These are phyloP conservation scores for Drosophila rufa DNA, from an alignment of 1,140 invertebrate species.

Conservation along the genomic window DNA sequence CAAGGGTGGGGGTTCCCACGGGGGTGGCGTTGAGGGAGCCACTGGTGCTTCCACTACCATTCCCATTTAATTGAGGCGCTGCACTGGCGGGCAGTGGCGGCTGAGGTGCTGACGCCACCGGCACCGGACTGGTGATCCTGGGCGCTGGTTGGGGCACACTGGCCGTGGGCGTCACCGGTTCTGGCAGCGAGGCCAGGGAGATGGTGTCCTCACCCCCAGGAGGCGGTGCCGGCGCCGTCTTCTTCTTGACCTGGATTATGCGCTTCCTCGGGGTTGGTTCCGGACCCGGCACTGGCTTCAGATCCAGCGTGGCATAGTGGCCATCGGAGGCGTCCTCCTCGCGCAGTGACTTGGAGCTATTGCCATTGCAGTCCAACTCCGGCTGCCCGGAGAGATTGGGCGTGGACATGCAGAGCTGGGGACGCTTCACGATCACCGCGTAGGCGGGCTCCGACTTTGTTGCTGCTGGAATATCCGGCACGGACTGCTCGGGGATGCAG, in stretches of 20 bases:
- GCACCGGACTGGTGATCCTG: constrained; percentile 59
- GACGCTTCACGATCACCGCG: constrained; percentile 67
- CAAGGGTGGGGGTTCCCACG: background rate
- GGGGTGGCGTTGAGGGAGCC: constrained; percentile 16
- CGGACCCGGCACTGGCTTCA: constrained; percentile 50
- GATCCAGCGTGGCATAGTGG: constrained; percentile 67
- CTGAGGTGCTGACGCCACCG: background rate
- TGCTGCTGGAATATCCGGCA: constrained; percentile 46
- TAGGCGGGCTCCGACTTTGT: constrained; percentile 50
- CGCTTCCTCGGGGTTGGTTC: constrained; percentile 77
- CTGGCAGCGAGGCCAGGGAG: constrained; percentile 57
- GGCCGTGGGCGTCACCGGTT: constrained; percentile 21
- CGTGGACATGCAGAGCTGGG: constrained; percentile 79
- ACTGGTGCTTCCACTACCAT: constrained; percentile 7
- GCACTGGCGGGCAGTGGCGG: constrained; percentile 35
- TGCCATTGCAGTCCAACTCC: constrained; percentile 58
- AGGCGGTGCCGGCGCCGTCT: constrained; percentile 74
- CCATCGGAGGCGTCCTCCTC: constrained; percentile 45
- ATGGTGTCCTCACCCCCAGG: constrained; percentile 60
- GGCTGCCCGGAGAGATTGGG: constrained; percentile 66
- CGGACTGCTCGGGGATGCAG: constrained; percentile 72
- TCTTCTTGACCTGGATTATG: constrained; percentile 74
- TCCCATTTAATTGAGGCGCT: constrained; percentile 20
- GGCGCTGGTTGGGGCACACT: constrained; percentile 66
- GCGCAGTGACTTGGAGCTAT: constrained; percentile 33